Conservation (phyloP, 1,140 invertebrate species). For the Nomia melanderi region DNA sequence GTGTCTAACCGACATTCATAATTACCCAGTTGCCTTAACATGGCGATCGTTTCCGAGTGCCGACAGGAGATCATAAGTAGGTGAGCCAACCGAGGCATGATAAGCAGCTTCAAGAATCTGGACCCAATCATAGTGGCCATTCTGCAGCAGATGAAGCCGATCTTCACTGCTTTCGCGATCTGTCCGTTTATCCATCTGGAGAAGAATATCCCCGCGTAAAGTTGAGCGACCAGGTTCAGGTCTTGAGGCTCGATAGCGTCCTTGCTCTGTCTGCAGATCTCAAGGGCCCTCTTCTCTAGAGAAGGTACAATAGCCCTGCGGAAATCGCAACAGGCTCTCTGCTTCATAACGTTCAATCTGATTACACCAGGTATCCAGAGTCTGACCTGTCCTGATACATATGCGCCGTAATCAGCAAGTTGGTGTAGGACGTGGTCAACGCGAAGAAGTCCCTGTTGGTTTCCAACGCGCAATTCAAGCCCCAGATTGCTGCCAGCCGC, state of each 20-base stretch:
- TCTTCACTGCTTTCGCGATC: slow-evolving; percentile 69
- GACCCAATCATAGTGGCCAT: slow-evolving; percentile 74
- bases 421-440: slow-evolving; percentile 80
- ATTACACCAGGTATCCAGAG: no score
- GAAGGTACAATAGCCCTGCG: slow-evolving; percentile 58
- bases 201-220: slow-evolving; percentile 80
- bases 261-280: slow-evolving; percentile 71
- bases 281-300: slow-evolving; percentile 69
- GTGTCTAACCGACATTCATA: neutral
- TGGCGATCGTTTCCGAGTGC: slow-evolving; percentile 70
- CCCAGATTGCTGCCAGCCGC: slow-evolving; percentile 81
- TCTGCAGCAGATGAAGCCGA: slow-evolving; percentile 76
- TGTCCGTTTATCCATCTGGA: slow-evolving; percentile 78
- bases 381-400: slow-evolving; percentile 56
- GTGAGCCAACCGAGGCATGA: slow-evolving; percentile 77
- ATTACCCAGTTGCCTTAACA: slow-evolving; percentile 77
- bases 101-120: slow-evolving; percentile 66
- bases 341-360: no score
- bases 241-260: slow-evolving; percentile 77
- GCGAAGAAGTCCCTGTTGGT: slow-evolving; percentile 80
- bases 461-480: slow-evolving; percentile 79
- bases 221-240: slow-evolving; percentile 75
- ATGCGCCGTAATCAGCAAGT: slow-evolving; percentile 78
- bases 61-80: slow-evolving; percentile 73
- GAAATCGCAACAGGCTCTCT: neutral